These are phyloP conservation scores for Harpagus bidentatus DNA, from an alignment of 2,113 vertebrate species.

Conservation along the genomic window DNA sequence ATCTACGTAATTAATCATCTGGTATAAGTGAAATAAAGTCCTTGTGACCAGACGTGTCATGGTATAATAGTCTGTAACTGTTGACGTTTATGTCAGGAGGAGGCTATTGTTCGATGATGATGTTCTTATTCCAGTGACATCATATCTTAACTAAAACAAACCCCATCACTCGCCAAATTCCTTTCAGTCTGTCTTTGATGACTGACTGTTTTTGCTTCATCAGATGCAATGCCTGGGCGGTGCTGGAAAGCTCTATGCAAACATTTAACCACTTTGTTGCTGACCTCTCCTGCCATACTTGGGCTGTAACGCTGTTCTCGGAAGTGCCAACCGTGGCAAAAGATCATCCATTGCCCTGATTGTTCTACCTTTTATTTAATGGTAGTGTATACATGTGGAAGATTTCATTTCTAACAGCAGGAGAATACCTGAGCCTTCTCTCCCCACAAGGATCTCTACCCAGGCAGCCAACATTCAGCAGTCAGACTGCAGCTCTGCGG, in stretches of 20 bases:
- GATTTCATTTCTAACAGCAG: not conserved
- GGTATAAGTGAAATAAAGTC: conserved; percentile 45
- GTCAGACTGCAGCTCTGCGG: not conserved
- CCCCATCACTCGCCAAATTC: conserved; percentile 15
- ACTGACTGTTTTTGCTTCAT: not conserved
- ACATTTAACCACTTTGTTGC: not conserved
- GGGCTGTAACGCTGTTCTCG: not conserved
- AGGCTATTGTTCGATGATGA: conserved; percentile 55
- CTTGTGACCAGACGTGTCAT: conserved; percentile 14
- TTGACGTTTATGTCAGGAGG: conserved; percentile 60
- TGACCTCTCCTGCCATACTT: not conserved
- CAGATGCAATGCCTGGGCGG: not conserved
- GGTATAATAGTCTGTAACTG: conserved; percentile 52
- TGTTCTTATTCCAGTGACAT: conserved; percentile 41
- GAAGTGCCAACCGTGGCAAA: not conserved
- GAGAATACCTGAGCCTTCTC: not conserved
- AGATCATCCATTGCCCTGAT: not conserved
- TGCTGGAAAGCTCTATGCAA: not conserved
- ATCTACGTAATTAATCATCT: conserved; percentile 66
- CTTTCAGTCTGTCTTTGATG: conserved; percentile 3
- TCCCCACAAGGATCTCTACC: not conserved
- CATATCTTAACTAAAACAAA: conserved; percentile 67
- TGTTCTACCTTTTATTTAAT: not conserved
- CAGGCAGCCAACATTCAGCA: not conserved
- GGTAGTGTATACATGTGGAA: not conserved